Evolutionary conservation across 1,140 invertebrate genomes (phyloP), one percentile per base, ranked within the genome.

Genomic region (Cotesia vestalis): DNA sequence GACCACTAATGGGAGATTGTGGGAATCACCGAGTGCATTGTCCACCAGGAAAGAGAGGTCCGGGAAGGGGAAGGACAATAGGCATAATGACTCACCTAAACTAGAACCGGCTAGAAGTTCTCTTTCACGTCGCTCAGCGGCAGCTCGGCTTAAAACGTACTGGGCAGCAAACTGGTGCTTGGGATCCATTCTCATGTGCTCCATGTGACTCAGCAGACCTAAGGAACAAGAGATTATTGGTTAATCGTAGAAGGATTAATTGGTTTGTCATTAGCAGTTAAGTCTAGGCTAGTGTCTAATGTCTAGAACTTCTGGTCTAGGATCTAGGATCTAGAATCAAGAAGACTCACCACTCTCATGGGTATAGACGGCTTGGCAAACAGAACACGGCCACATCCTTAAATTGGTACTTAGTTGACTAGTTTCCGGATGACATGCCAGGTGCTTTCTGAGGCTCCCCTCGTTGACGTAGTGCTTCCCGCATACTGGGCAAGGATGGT

Each of bases 391-490:
- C 94, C 95, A 96, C 95, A 96, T 96, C 81, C 95, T 89, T 63
- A 96, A 89, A 74, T 93, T 93, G 78, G 92, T 94, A 77, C 94
- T 93, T 59, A 96, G 90, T 84, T 96, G 95, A 75, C 92, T 91
- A 59, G 94, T 95, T 89, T 96, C 95, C 14, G 95, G 95, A 88
- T 97, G 95, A 81, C 94, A 95, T 69, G 94, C 94, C 77, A 97
- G 89, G 86, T 97, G 96, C 86, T 97, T 97, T 78, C 95, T 90
- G 73, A 97, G 88, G 74, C 94, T 96, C 75, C 95, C 95, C 87
- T 97, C 95, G 87, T 97, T 97, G 76, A 96, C 95, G 87, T 97
- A 97, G 85, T 96, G 94, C 86, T 96, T 97, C 71, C 95, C 95
- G 85, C 96, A 97, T 8, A 97, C 94, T 14, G 95, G 95, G 85